These are phyloP conservation scores for Sebastes schlegelii DNA, from an alignment of 2,113 vertebrate species.

Conservation along the genomic window DNA sequence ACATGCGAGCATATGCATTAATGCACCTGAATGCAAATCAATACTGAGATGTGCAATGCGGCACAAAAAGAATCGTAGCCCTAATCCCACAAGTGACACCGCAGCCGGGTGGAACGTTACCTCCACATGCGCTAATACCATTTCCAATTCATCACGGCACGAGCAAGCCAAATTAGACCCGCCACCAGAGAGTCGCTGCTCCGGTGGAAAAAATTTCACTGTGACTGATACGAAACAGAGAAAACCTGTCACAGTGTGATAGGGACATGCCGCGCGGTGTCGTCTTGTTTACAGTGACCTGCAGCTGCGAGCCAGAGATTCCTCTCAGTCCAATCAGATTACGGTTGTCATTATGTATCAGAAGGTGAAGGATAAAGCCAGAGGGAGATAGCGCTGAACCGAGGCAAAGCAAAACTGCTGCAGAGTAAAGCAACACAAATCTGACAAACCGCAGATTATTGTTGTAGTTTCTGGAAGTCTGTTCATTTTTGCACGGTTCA, in stretches of 20 bases:
- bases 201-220: conserved; percentile 21
- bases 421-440: conserved; percentile 28
- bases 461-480: not conserved
- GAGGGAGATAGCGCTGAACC: conserved; percentile 10
- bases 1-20: conserved; percentile 72
- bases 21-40: conserved; percentile 54
- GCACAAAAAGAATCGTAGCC: conserved; percentile 14
- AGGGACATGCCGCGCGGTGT: conserved; percentile 18
- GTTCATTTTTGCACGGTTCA: not conserved
- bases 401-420: conserved; percentile 17
- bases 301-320: conserved; percentile 43
- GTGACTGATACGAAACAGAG: conserved; percentile 56
- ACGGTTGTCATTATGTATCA: conserved; percentile 48
- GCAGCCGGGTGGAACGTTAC: not conserved
- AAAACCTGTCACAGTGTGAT: conserved; percentile 45
- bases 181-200: conserved; percentile 12
- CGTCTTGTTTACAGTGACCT: conserved; percentile 48
- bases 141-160: conserved; percentile 52
- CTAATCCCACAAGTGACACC: conserved; percentile 1
- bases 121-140: conserved; percentile 10
- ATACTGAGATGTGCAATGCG: conserved; percentile 23
- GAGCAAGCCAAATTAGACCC: conserved; percentile 42
- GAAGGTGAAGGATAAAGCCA: conserved; percentile 13
- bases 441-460: conserved; percentile 9
- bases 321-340: conserved; percentile 60